Percentiles rank a stretch among this genome's conserved stretches.
Evolutionary conservation across 2,797 vertebrate species (phyloP).

Genomic region (Enteromius afrohamiltoni): DNA sequence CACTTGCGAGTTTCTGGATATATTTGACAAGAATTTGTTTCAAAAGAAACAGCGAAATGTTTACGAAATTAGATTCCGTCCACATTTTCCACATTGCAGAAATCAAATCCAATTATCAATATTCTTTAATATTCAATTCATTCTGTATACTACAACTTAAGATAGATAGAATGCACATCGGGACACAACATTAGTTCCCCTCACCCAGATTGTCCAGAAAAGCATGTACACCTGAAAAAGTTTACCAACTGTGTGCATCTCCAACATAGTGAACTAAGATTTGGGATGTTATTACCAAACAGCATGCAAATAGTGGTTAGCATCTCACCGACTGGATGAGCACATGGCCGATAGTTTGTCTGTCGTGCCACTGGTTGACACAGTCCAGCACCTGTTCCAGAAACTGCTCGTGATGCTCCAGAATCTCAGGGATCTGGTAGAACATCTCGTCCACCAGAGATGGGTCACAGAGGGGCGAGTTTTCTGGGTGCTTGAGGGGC

Average conservation of each 20-base stretch:
- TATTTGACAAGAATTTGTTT: not conserved
- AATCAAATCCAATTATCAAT: not conserved
- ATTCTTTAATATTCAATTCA: not conserved
- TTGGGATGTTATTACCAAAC: not conserved
- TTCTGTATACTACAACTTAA: not conserved
- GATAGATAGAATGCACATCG: not conserved
- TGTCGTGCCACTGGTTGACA: conserved; percentile 91
- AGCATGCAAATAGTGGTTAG: not conserved
- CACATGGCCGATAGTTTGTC: conserved; percentile 92
- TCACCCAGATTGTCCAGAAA: not conserved
- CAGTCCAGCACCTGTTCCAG: conserved; percentile 90
- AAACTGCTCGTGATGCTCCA: conserved; percentile 96
- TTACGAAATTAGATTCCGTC: not conserved
- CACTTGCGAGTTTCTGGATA: not conserved
- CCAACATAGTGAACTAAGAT: not conserved
- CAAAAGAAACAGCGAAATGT: not conserved
- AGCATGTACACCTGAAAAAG: not conserved
- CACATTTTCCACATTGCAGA: not conserved
- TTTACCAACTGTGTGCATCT: not conserved
- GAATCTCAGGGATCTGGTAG: conserved; percentile 95
- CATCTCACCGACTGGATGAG: conserved; percentile 91
- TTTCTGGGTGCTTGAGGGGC: conserved; percentile 93
- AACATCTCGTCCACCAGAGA: conserved; percentile 98
- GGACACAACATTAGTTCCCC: not conserved
- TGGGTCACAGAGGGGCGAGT: conserved; percentile 88